phyloP scores from a whole-genome alignment of 2,888 invertebrate genomes.

The Hipparchia sbordonii region DNA sequence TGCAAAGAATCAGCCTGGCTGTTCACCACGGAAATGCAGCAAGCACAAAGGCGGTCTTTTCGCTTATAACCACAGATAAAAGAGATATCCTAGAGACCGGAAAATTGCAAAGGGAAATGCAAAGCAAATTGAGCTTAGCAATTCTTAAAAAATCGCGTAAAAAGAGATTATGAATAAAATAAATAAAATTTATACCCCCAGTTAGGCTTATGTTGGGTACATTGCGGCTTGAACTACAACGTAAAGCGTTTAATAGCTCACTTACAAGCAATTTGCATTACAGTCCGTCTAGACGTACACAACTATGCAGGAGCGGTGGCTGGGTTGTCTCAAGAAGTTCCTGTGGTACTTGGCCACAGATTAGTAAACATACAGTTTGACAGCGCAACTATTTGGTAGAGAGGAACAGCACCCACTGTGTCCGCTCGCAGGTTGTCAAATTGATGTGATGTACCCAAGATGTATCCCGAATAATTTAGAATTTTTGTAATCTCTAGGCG shows the following conservation, averaged over 20 bases:
- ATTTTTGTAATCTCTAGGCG: too few species aligned
- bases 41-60: too few species aligned
- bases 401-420: neutral
- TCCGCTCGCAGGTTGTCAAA: neutral
- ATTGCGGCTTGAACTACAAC: neutral
- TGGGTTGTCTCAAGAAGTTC: slow-evolving; percentile 8
- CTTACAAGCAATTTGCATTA: slow-evolving; percentile 13
- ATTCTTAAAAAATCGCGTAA: too few species aligned
- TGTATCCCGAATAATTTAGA: too few species aligned
- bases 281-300: slow-evolving; percentile 15
- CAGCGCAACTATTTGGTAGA: neutral
- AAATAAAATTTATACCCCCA: too few species aligned
- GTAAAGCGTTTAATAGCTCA: slow-evolving; percentile 2
- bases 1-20: too few species aligned
- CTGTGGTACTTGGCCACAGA: neutral
- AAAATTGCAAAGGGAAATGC: too few species aligned
- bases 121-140: too few species aligned
- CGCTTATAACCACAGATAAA: too few species aligned
- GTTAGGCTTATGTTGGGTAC: neutral
- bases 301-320: neutral
- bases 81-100: too few species aligned
- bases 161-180: too few species aligned
- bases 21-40: too few species aligned
- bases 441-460: neutral
- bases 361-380: neutral